These are phyloP conservation scores for Temnothorax longispinosus DNA, from an alignment of 1,140 invertebrate genomes.

Conservation along the genomic window DNA sequence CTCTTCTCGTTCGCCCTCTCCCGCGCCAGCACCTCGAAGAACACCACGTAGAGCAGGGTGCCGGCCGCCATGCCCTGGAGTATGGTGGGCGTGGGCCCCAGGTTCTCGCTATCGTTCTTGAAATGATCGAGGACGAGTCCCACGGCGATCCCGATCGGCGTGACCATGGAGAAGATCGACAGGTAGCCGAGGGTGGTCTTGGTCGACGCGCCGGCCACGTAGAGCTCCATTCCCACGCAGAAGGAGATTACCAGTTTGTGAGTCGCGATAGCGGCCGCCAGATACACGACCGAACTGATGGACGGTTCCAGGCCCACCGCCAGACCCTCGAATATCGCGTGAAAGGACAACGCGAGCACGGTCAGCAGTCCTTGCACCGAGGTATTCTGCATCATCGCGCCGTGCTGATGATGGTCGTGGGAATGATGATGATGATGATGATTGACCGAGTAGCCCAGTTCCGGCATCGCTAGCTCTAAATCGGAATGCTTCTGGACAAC, in stretches of 20 bases:
- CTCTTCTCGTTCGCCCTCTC: slow-evolving; percentile 89
- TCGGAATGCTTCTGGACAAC: slow-evolving; percentile 28
- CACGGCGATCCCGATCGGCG: slow-evolving; percentile 90
- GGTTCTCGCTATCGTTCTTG: slow-evolving; percentile 83
- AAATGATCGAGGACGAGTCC: slow-evolving; percentile 85
- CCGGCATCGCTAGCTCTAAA: slow-evolving; percentile 23
- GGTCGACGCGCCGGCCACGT: slow-evolving; percentile 88
- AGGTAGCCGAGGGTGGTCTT: slow-evolving; percentile 88
- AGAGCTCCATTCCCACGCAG: slow-evolving; percentile 89
- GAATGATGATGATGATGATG: slow-evolving; percentile 28
- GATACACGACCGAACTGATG: slow-evolving; percentile 88
- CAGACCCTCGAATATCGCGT: slow-evolving; percentile 93
- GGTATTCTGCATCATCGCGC: slow-evolving; percentile 52
- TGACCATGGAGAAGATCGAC: slow-evolving; percentile 88
- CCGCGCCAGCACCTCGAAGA: slow-evolving; percentile 95
- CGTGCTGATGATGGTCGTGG: slow-evolving; percentile 43
- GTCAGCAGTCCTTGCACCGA: slow-evolving; percentile 89
- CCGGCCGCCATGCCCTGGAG: slow-evolving; percentile 95
- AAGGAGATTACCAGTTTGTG: slow-evolving; percentile 92
- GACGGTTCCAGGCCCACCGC: slow-evolving; percentile 91
- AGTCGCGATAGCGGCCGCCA: slow-evolving; percentile 90
- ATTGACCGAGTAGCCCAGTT: slow-evolving; percentile 37
- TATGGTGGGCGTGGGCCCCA: slow-evolving; percentile 85
- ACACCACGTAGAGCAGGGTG: slow-evolving; percentile 95
- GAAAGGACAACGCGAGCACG: slow-evolving; percentile 92